These are phyloP conservation scores for Osedax fenrisi DNA, from an alignment of 2,888 invertebrate genomes.

Conservation along the genomic window DNA sequence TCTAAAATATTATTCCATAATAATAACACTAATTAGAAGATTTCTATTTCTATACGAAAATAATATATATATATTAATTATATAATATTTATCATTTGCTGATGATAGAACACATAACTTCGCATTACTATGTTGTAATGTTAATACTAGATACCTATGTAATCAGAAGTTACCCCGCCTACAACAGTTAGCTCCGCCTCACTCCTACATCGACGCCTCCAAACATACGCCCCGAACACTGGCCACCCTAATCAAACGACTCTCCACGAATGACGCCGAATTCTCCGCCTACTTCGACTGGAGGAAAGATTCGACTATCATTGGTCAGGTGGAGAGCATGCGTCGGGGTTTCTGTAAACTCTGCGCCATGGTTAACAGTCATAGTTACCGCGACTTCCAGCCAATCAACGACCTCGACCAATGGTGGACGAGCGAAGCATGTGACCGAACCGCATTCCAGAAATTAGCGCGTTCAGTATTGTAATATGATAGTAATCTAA, in stretches of 20 bases:
- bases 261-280: not conserved
- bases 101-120: too few relatives aligned
- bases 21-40: too few relatives aligned
- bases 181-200: not conserved
- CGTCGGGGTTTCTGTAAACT: not conserved
- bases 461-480: too few relatives aligned
- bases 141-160: too few relatives aligned
- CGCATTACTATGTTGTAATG: too few relatives aligned
- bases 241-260: not conserved
- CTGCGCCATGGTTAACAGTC: not conserved
- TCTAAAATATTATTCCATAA: too few relatives aligned
- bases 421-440: not conserved
- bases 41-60: too few relatives aligned
- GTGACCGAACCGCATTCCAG: too few relatives aligned
- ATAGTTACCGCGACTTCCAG: not conserved
- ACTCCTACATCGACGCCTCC: not conserved
- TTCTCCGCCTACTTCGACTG: not conserved
- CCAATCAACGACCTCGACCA: not conserved
- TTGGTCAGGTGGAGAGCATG: not conserved
- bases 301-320: not conserved
- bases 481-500: too few relatives aligned
- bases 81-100: too few relatives aligned
- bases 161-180: too few relatives aligned
- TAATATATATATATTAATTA: too few relatives aligned
- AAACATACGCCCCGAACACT: not conserved